These are phyloP conservation scores for Phylloscopus trochiloides DNA, from an alignment of 2,113 vertebrate species.

Conservation along the genomic window DNA sequence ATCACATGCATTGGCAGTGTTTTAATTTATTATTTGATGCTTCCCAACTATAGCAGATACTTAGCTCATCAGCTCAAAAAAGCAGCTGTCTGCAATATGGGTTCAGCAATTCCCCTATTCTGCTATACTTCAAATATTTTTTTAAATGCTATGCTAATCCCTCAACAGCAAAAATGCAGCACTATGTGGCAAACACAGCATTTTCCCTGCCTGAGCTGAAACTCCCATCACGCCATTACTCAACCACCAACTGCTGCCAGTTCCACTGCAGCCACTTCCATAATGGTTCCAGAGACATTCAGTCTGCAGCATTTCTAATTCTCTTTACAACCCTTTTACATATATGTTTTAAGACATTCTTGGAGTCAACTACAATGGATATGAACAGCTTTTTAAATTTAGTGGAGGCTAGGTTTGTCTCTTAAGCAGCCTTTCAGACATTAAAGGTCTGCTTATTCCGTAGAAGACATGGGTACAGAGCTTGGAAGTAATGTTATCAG, in stretches of 20 bases:
- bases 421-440: accelerated
- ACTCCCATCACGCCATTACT: slow-evolving; percentile 18
- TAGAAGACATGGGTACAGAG: neutral
- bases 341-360: neutral
- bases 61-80: neutral
- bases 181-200: slow-evolving; percentile 33
- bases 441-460: neutral
- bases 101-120: neutral
- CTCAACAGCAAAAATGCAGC: slow-evolving; percentile 36
- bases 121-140: slow-evolving; percentile 32
- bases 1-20: neutral
- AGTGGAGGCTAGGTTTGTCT: neutral
- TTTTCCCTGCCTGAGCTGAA: slow-evolving; percentile 6
- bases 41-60: neutral
- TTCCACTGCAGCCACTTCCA: slow-evolving; percentile 23
- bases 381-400: neutral
- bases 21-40: slow-evolving; percentile 11
- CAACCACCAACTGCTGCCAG: slow-evolving; percentile 1
- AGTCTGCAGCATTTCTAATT: slow-evolving; percentile 16
- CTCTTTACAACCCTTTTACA: slow-evolving; percentile 15
- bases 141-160: neutral
- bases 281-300: neutral
- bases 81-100: slow-evolving; percentile 57
- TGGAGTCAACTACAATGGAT: neutral
- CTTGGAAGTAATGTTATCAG: neutral